Base-by-base conservation (phyloP, 2,888 invertebrate genomes). In the Alentia gelatinosa region DNA sequence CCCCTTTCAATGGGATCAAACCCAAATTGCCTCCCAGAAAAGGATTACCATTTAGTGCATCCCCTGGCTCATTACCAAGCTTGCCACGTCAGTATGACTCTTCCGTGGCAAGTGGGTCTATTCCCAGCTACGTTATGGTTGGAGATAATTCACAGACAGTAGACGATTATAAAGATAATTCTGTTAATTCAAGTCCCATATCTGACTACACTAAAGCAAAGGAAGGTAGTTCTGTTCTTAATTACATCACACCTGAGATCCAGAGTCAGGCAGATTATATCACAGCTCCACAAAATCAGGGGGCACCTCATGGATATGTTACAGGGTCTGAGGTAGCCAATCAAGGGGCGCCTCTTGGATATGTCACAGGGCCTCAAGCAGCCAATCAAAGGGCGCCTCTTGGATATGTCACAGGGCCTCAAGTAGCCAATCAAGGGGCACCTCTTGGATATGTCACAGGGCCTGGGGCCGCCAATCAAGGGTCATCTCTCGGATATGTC, bases 81-180 rank as follows among this genome's bases (percentile, higher is more conserved):
- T n/a, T 33, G 15, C 86, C 26, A 12, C 42, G 30, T 40, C 30
- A 7, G 0, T 35, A 40, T 26, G 12, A 12, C 19, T n/a, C 42
- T 86, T 86, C 86, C 42, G 9, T 30, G 23, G 39, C 39, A n/a
- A 42, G n/a, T 47, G 50, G 50, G 9, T 86, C 86, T 15, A 86
- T 86, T 4, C 86, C 86, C 1, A 86, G 30, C 47, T 86, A 86
- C 47, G 86, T 86, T 30, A 86, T 86, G 86, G 86, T 86, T 15
- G 86, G 86, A 30, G 86, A 26, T 4, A 40, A 86, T n/a, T 47
- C 47, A 5, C 50, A 86, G 1, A 7, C 86, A 30, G 42, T 42
- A 23, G 86, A 26, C n/a, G 30, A 86, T 15, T 42, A 40, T 30
- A 86, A n/a, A 56, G 56, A 56, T 56, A 1, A n/a, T n/a, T 56